Evolutionary conservation across 2,888 invertebrate species (phyloP).

Genomic region (Diaprepes abbreviatus): DNA sequence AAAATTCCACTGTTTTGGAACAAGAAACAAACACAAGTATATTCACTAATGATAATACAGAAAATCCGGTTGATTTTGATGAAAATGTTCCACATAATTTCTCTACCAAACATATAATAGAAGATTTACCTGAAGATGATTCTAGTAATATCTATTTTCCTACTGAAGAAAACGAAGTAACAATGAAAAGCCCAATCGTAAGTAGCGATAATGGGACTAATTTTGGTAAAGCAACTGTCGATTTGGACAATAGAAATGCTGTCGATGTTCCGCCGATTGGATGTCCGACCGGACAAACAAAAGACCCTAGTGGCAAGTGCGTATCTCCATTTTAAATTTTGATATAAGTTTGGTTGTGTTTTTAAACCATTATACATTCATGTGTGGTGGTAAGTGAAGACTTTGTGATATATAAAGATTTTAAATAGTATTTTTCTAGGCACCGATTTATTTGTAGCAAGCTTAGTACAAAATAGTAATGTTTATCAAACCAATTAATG

Average conservation of each 20-base stretch:
- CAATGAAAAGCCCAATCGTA: neutral
- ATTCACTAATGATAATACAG: neutral
- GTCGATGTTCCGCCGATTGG: constrained; percentile 25
- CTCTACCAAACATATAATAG: no score
- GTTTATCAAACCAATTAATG: no score
- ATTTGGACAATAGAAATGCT: constrained; percentile 24
- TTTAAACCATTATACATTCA: no score
- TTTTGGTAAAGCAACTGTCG: constrained; percentile 8
- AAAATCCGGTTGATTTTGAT: neutral
- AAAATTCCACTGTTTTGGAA: neutral
- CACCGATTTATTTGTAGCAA: no score
- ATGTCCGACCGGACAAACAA: constrained; percentile 25
- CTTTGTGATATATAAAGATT: no score
- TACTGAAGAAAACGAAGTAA: neutral
- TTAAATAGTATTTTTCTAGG: no score
- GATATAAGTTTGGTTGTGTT: no score
- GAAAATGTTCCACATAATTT: neutral
- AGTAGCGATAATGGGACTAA: neutral
- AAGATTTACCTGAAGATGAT: neutral
- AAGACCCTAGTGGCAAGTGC: constrained; percentile 21
- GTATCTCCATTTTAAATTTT: constrained; percentile 1
- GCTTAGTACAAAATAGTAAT: no score
- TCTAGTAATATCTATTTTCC: neutral
- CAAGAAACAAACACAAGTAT: neutral
- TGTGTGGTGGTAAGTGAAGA: no score